A percentile compares a stretch with the other conserved stretches of the same genome.
These are phyloP conservation scores for Podiceps cristatus DNA, from an alignment of 2,113 vertebrate genomes.

Conservation along the genomic window DNA sequence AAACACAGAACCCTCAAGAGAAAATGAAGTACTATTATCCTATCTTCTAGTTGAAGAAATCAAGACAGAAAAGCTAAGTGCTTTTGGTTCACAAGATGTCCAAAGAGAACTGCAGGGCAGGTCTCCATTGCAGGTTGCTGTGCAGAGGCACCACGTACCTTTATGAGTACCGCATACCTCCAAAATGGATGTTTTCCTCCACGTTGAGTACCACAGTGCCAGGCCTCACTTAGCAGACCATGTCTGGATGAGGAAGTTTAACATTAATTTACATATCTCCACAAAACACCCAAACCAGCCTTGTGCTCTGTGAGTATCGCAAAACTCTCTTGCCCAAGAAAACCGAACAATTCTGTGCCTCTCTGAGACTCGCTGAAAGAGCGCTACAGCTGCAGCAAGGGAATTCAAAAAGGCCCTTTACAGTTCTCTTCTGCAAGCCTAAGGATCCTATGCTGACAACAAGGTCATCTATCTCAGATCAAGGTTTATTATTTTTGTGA, in stretches of 20 bases:
- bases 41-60: background rate
- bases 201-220: background rate
- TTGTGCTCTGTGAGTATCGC: background rate
- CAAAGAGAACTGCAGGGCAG: background rate
- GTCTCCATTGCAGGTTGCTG: background rate
- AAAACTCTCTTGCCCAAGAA: background rate
- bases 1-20: background rate
- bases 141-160: background rate
- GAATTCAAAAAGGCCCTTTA: background rate
- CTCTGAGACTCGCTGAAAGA: background rate
- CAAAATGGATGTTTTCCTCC: background rate
- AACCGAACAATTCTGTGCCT: background rate
- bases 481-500: constrained; percentile 58
- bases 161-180: background rate
- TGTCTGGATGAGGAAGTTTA: background rate
- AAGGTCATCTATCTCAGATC: constrained; percentile 30
- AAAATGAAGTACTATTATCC: background rate
- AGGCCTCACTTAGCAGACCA: background rate
- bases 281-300: background rate
- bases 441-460: background rate
- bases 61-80: background rate
- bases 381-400: background rate
- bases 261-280: background rate
- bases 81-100: background rate
- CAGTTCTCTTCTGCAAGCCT: background rate